Evolutionary conservation across 2,113 vertebrate species (phyloP).

Genomic region (Hydrochoerus hydrochaeris): DNA sequence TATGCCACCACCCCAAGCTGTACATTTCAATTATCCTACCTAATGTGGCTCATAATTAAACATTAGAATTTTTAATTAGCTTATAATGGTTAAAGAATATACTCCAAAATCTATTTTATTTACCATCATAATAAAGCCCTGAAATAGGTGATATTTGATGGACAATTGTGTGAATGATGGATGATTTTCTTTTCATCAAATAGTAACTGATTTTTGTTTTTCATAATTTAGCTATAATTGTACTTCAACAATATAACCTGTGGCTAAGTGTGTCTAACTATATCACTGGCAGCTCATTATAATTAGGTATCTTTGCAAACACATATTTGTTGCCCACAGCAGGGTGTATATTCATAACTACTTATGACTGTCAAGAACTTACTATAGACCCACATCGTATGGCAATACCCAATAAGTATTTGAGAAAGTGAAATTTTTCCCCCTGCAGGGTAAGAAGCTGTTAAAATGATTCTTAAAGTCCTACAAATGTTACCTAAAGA

Average conservation of each 20-base stretch:
- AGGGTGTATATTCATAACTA: neutral
- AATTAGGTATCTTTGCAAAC: neutral
- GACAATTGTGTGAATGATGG: neutral
- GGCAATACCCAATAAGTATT: neutral
- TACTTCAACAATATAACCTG: neutral
- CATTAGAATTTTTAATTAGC: constrained; percentile 13
- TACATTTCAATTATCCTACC: neutral
- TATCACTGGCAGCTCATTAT: neutral
- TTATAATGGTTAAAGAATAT: constrained; percentile 8
- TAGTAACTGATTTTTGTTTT: neutral
- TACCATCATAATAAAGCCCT: neutral
- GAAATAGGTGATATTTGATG: neutral
- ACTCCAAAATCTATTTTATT: neutral
- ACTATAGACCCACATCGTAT: neutral
- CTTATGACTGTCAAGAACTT: neutral
- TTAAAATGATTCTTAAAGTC: neutral
- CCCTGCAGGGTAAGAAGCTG: neutral
- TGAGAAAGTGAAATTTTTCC: neutral
- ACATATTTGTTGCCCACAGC: neutral
- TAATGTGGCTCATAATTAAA: constrained; percentile 1
- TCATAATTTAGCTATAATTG: neutral
- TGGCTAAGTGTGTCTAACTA: neutral
- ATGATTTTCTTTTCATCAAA: constrained; percentile 7
- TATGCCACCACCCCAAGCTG: neutral
- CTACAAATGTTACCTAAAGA: neutral